Evolutionary conservation across 2,797 vertebrate genomes (phyloP).

Genomic region (Salmo trutta): DNA sequence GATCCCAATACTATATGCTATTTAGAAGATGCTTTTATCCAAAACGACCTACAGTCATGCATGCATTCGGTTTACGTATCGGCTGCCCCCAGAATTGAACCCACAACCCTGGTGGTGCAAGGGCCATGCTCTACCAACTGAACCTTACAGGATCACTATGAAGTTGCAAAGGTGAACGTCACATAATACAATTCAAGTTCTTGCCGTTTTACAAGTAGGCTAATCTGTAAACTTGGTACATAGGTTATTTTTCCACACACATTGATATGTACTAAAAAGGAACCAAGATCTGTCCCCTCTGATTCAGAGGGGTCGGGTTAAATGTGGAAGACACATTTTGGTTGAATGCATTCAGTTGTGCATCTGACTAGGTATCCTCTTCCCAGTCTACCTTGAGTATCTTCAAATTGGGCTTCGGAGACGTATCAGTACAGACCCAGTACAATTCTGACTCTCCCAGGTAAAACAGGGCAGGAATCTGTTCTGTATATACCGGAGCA

Average conservation of each 20-base stretch:
- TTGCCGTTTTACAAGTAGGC: neutral
- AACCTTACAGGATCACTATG: neutral
- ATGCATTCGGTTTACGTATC: no score
- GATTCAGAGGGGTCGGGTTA: neutral
- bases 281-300: neutral
- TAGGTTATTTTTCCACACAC: neutral
- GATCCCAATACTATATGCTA: conserved; percentile 11
- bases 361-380: no score
- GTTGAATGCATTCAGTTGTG: neutral
- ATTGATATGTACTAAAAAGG: neutral
- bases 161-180: neutral
- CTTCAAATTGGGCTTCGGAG: conserved; percentile 26
- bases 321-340: neutral
- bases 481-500: conserved; percentile 27
- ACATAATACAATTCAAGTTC: neutral
- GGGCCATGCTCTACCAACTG: no score
- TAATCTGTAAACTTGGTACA: neutral
- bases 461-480: conserved; percentile 33
- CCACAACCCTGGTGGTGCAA: no score
- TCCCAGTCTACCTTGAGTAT: conserved; percentile 25
- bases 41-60: no score
- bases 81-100: no score
- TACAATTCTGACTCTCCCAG: conserved; percentile 30
- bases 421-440: conserved; percentile 18
- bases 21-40: no score